Conservation (phyloP, 2,888 invertebrate genomes). For the Ethmia dodecea region DNA sequence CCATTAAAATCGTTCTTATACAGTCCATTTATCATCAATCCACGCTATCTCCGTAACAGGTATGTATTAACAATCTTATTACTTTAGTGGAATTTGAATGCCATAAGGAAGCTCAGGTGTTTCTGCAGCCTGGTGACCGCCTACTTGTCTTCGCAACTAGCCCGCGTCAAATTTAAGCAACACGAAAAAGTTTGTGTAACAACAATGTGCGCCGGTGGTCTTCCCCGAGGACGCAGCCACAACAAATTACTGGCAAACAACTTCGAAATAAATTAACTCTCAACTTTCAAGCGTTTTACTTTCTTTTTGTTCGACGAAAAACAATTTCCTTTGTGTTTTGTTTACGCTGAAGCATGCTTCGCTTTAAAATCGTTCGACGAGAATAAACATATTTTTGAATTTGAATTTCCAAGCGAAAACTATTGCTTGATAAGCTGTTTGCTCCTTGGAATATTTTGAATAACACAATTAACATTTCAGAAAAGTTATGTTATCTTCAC, state of each 20-base stretch:
- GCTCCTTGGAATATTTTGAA: too few species aligned
- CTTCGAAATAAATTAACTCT: conserved; percentile 74
- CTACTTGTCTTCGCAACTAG: conserved; percentile 45
- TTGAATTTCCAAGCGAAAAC: neutral
- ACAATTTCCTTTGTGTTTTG: conserved; percentile 67
- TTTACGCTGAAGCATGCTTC: conserved; percentile 43
- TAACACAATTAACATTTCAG: too few species aligned
- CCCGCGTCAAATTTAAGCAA: conserved; percentile 52
- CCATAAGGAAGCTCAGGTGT: too few species aligned
- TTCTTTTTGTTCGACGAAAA: conserved; percentile 61
- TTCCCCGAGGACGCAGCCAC: conserved; percentile 62
- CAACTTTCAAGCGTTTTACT: conserved; percentile 71
- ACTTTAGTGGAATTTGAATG: too few species aligned
- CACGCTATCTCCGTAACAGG: too few species aligned
- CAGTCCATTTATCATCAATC: too few species aligned
- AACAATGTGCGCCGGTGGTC: conserved; percentile 50
- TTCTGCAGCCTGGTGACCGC: conserved; percentile 29
- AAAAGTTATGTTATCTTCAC: too few species aligned
- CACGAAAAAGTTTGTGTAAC: conserved; percentile 58
- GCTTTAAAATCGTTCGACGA: conserved; percentile 31
- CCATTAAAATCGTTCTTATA: too few species aligned
- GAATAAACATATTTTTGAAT: conserved; percentile 27
- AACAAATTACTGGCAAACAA: conserved; percentile 75
- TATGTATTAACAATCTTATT: too few species aligned
- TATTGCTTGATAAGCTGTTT: neutral